phyloP scores from a whole-genome alignment of 2,888 invertebrate species.

The Exocentrus adspersus region DNA sequence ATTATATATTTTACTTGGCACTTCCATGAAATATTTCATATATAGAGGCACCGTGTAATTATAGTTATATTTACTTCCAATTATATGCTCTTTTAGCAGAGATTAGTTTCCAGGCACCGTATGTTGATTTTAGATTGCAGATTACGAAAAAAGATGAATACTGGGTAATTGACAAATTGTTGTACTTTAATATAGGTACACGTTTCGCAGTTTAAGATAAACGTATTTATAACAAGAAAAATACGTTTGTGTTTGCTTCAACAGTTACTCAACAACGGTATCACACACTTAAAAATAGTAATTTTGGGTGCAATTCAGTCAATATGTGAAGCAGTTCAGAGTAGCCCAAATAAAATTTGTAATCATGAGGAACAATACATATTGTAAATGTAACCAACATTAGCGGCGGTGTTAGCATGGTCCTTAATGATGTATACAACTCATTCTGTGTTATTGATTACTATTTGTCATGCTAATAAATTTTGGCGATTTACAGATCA shows the following conservation, averaged over 20 bases:
- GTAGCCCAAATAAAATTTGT: not conserved
- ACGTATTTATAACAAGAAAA: too few species aligned
- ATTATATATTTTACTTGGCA: conserved; percentile 1
- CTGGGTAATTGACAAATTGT: too few species aligned
- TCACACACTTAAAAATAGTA: too few species aligned
- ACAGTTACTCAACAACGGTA: too few species aligned
- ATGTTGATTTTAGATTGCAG: too few species aligned
- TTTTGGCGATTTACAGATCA: conserved; percentile 22
- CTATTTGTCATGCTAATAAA: conserved; percentile 27
- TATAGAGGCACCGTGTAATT: not conserved
- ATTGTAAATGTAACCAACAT: conserved; percentile 14
- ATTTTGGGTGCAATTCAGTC: too few species aligned
- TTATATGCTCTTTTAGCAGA: not conserved
- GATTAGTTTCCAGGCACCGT: too few species aligned
- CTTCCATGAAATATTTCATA: not conserved
- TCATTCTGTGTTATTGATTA: conserved; percentile 23
- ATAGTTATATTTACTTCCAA: not conserved
- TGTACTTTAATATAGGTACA: too few species aligned
- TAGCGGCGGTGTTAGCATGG: conserved; percentile 14
- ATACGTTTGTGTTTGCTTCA: too few species aligned
- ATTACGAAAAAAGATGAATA: too few species aligned
- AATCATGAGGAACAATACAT: conserved; percentile 5
- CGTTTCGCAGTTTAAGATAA: too few species aligned
- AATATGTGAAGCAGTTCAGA: not conserved
- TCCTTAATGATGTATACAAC: conserved; percentile 27